phyloP scores from a whole-genome alignment of 1,140 invertebrate species.

The Mycetomoellerius zeteki region DNA sequence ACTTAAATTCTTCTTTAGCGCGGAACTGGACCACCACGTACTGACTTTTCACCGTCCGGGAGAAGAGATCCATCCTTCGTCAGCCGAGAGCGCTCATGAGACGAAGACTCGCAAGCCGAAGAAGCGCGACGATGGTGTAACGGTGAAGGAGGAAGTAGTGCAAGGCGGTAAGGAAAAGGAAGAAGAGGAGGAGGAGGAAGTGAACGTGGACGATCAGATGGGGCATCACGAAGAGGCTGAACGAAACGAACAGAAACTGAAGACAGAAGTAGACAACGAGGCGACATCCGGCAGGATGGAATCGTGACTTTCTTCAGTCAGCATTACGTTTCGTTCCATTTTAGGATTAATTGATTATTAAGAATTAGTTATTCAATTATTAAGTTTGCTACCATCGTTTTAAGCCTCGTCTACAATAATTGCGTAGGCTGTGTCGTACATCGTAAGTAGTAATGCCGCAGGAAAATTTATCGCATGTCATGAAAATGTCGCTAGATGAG shows the following conservation, averaged over 20 bases:
- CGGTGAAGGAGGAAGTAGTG: conserved; percentile 76
- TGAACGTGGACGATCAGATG: conserved; percentile 71
- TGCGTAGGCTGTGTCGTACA: too few species aligned
- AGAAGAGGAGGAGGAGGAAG: conserved; percentile 58
- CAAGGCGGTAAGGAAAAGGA: conserved; percentile 55
- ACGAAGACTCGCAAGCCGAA: conserved; percentile 35
- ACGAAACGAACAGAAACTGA: conserved; percentile 45
- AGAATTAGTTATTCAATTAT: conserved; percentile 32
- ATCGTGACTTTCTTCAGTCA: conserved; percentile 61
- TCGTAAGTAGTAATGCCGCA: background rate
- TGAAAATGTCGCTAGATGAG: too few species aligned
- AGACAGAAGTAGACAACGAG: conserved; percentile 57
- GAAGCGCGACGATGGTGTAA: conserved; percentile 55
- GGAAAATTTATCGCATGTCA: background rate
- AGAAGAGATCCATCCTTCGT: background rate
- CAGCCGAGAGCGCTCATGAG: conserved; percentile 1
- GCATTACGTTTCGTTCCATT: background rate
- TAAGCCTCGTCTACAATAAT: background rate
- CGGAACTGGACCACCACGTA: conserved; percentile 95
- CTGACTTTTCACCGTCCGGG: conserved; percentile 77
- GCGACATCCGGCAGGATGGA: conserved; percentile 26
- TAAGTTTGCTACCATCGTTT: background rate
- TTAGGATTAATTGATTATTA: conserved; percentile 27
- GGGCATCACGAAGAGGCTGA: conserved; percentile 7
- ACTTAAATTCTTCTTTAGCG: conserved; percentile 96